phyloP scores from a whole-genome alignment of 2,797 vertebrate genomes.

The Rallus crepitans region DNA sequence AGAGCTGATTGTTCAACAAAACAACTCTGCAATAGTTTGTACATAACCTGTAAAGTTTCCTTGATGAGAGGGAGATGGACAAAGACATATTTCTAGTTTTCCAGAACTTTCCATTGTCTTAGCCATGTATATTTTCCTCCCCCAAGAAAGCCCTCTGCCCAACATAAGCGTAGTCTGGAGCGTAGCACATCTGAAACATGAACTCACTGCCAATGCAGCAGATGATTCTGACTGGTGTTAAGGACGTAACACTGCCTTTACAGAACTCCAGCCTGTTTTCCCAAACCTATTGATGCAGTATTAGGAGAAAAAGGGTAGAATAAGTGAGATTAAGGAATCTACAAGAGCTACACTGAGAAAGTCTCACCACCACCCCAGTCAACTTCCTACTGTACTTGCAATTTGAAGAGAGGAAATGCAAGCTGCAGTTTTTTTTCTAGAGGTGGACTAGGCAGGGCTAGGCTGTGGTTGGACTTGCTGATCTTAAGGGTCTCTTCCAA shows the following conservation, averaged over 20 bases:
- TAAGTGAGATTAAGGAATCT: not conserved
- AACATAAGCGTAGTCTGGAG: not conserved
- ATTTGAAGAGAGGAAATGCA: too few relatives aligned
- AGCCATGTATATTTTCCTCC: not conserved
- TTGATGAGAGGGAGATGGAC: not conserved
- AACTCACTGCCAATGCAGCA: not conserved
- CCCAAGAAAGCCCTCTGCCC: not conserved
- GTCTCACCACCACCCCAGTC: not conserved
- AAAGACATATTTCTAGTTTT: constrained; percentile 1
- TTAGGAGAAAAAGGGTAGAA: not conserved
- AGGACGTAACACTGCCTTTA: not conserved
- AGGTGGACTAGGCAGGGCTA: too few relatives aligned
- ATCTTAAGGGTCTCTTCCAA: too few relatives aligned
- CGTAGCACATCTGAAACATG: not conserved
- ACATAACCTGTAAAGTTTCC: not conserved
- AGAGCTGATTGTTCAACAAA: not conserved
- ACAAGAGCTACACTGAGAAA: not conserved
- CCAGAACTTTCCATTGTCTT: not conserved
- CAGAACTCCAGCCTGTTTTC: not conserved
- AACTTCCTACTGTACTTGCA: not conserved
- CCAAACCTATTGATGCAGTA: not conserved
- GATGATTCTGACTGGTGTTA: not conserved
- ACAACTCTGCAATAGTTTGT: not conserved
- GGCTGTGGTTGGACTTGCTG: too few relatives aligned
- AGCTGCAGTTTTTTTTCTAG: too few relatives aligned